Conservation (phyloP, 2,888 invertebrate genomes). For the Oxystoma pomonae region DNA sequence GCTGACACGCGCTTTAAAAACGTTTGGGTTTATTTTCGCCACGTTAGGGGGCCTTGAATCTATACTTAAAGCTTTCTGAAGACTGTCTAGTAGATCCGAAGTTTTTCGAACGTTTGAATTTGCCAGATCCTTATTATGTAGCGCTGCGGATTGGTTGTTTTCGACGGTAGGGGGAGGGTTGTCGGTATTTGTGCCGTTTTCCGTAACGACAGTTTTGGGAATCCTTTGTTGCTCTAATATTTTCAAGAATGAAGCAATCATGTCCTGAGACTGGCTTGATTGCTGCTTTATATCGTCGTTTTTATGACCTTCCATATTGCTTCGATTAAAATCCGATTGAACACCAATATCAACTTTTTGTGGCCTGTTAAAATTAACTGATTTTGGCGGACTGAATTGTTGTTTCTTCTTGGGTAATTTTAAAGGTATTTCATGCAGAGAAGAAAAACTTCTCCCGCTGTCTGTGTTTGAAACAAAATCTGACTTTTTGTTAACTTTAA, state of each 20-base stretch:
- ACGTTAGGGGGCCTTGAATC: slow-evolving; percentile 18
- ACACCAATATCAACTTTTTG: slow-evolving; percentile 22
- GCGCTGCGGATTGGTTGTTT: slow-evolving; percentile 13
- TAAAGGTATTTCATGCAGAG: not conserved
- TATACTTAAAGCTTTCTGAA: slow-evolving; percentile 41
- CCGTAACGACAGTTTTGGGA: slow-evolving; percentile 29
- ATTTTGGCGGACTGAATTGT: not conserved
- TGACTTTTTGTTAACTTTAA: slow-evolving; percentile 11
- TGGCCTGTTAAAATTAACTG: not conserved
- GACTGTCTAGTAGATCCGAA: slow-evolving; percentile 43
- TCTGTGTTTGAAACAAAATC: not conserved
- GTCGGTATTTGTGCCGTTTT: slow-evolving; percentile 40
- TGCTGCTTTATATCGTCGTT: slow-evolving; percentile 15
- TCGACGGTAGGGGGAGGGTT: slow-evolving; percentile 4
- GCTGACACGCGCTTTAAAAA: slow-evolving; percentile 51
- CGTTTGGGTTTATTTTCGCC: slow-evolving; percentile 14
- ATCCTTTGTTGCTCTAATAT: slow-evolving; percentile 28
- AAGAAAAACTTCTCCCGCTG: not conserved
- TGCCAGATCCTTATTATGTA: not conserved
- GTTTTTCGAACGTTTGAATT: slow-evolving; percentile 28
- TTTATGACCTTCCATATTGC: slow-evolving; percentile 23
- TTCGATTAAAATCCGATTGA: slow-evolving; percentile 26
- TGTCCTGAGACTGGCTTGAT: slow-evolving; percentile 20
- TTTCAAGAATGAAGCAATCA: slow-evolving; percentile 33
- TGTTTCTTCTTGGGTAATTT: not conserved